Percentiles rank a stretch among this genome's conserved stretches.
phyloP scores from a whole-genome alignment of 2,888 invertebrate genomes.

The Oscheius sp. region DNA sequence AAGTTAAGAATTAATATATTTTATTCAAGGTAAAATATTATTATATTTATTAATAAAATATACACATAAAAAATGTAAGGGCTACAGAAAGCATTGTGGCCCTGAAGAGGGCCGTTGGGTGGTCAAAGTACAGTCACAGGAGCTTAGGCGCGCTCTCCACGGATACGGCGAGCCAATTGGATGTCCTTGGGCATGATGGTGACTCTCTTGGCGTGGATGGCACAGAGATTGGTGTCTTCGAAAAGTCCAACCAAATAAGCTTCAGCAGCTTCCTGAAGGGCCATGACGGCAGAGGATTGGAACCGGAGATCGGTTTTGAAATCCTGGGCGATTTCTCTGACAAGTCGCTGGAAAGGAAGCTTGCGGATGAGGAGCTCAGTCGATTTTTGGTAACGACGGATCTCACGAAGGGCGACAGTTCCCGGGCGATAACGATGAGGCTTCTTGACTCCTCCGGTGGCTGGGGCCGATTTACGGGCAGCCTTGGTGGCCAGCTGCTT shows the following conservation, averaged over 20 bases:
- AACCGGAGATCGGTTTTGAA: constrained; percentile 80
- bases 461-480: constrained; percentile 45
- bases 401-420: constrained; percentile 48
- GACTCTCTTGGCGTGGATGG: constrained; percentile 95
- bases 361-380: constrained; percentile 60
- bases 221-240: constrained; percentile 94
- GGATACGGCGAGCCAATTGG: constrained; percentile 93
- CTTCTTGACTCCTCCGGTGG: constrained; percentile 86
- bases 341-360: constrained; percentile 90
- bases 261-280: constrained; percentile 85
- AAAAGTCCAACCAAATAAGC: constrained; percentile 93
- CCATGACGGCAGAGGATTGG: constrained; percentile 93
- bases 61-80: too few species aligned
- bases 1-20: too few species aligned
- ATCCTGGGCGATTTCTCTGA: constrained; percentile 96
- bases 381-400: constrained; percentile 50
- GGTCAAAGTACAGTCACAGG: constrained; percentile 3
- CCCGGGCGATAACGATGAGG: constrained; percentile 79
- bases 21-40: too few species aligned
- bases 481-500: constrained; percentile 87
- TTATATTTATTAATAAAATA: too few species aligned
- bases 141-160: constrained; percentile 78
- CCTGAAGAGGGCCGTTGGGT: constrained; percentile 68
- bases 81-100: constrained; percentile 47
- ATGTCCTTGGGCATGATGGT: constrained; percentile 99